Conservation (phyloP, 2,888 invertebrate genomes). For the Ceriagrion tenellum region DNA sequence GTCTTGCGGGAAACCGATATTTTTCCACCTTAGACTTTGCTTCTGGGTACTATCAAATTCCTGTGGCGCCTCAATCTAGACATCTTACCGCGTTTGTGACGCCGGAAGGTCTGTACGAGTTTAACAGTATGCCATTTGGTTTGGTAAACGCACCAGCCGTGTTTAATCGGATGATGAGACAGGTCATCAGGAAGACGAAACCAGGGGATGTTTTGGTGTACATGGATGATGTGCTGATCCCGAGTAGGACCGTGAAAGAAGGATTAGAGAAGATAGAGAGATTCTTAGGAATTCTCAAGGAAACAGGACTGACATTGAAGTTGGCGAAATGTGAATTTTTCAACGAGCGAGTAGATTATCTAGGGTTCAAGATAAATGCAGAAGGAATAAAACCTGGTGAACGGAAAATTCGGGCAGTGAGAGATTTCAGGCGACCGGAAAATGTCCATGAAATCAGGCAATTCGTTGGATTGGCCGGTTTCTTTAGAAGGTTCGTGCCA, state of each 20-base stretch:
- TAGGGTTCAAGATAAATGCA: slow-evolving; percentile 72
- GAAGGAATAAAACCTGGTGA: slow-evolving; percentile 72
- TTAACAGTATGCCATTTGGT: slow-evolving; percentile 75
- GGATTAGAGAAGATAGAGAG: slow-evolving; percentile 70
- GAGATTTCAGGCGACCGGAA: slow-evolving; percentile 72
- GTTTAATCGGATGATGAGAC: slow-evolving; percentile 61
- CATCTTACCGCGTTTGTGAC: slow-evolving; percentile 76
- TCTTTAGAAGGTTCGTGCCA: slow-evolving; percentile 74
- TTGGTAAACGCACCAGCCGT: slow-evolving; percentile 74
- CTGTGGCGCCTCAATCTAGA: slow-evolving; percentile 73
- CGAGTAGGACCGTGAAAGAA: slow-evolving; percentile 71
- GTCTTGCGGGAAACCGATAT: slow-evolving; percentile 73
- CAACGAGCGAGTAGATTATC: slow-evolving; percentile 72
- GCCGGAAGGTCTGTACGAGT: slow-evolving; percentile 76
- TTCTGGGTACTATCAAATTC: slow-evolving; percentile 75
- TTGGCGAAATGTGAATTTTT: slow-evolving; percentile 73
- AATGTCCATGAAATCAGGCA: slow-evolving; percentile 73
- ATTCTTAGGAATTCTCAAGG: neutral
- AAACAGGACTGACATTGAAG: slow-evolving; percentile 72
- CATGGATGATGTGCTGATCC: slow-evolving; percentile 72
- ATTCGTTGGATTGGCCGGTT: slow-evolving; percentile 74
- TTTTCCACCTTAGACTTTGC: slow-evolving; percentile 75
- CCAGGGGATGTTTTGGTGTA: neutral
- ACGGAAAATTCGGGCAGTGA: slow-evolving; percentile 73
- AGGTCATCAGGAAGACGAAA: neutral